Conservation (phyloP, 2,888 invertebrate species). For the Sipha maydis region DNA sequence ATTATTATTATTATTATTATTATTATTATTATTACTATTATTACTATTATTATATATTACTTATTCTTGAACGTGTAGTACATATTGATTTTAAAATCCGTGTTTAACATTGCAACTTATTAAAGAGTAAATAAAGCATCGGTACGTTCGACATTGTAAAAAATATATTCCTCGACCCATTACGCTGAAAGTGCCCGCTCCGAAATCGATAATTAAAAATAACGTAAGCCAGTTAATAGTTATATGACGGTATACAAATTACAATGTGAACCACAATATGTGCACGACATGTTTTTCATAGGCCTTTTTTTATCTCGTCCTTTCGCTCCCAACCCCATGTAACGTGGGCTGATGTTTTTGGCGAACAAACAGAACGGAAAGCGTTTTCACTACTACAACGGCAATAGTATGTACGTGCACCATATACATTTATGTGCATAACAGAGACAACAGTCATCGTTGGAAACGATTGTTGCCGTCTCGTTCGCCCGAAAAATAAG, state of each 20-base stretch:
- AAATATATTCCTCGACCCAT: neutral
- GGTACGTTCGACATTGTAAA: neutral
- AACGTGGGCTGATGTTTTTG: slow-evolving; percentile 25
- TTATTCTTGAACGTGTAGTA: neutral
- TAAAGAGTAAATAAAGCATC: neutral
- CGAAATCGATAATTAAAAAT: neutral
- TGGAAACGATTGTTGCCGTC: slow-evolving; percentile 28
- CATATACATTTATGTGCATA: neutral
- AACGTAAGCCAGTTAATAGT: neutral
- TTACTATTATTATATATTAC: too few species aligned
- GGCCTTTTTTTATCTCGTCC: neutral
- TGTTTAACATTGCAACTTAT: neutral
- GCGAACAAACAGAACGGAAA: slow-evolving; percentile 52
- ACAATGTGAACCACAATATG: slow-evolving; percentile 35
- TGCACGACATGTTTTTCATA: slow-evolving; percentile 41
- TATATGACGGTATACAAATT: too few species aligned
- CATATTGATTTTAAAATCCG: neutral
- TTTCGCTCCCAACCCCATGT: neutral
- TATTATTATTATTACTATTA: too few species aligned
- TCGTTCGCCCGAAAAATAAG: slow-evolving; percentile 23
- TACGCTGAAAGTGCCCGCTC: neutral
- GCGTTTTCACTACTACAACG: slow-evolving; percentile 17
- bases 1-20: too few species aligned
- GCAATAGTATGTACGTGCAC: neutral
- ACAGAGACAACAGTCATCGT: slow-evolving; percentile 5